A percentile compares a stretch with the other conserved stretches of the same genome.
Conservation (phyloP, 1,140 invertebrate genomes). For the Penaeus japonicus region DNA sequence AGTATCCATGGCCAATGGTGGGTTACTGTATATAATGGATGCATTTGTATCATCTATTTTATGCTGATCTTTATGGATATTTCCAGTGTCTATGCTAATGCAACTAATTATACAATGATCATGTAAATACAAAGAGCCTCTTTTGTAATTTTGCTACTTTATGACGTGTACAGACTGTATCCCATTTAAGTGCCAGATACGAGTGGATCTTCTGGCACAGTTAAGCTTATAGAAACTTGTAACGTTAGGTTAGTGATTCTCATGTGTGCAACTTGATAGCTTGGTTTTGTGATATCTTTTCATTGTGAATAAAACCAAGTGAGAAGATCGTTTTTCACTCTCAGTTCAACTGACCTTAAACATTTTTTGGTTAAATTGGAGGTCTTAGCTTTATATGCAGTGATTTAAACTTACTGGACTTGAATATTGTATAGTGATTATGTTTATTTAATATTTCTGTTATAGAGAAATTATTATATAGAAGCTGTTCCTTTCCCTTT, state of each 20-base stretch:
- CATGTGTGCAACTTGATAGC: constrained; percentile 37
- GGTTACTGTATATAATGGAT: constrained; percentile 6
- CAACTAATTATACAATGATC: constrained; percentile 22
- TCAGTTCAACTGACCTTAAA: not conserved
- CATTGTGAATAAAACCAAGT: constrained; percentile 38
- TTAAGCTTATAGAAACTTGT: not conserved
- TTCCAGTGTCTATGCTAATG: not conserved
- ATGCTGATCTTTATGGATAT: constrained; percentile 14
- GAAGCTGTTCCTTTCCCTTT: too few species aligned
- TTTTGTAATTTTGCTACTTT: constrained; percentile 57
- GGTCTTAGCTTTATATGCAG: constrained; percentile 37
- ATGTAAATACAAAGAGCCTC: constrained; percentile 44
- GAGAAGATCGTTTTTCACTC: constrained; percentile 18
- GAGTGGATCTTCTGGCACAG: not conserved
- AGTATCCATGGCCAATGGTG: not conserved
- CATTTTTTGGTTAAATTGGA: not conserved
- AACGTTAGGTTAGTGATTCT: constrained; percentile 48
- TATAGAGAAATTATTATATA: not conserved
- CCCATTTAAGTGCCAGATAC: constrained; percentile 24
- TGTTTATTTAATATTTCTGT: not conserved
- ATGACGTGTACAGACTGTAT: constrained; percentile 41
- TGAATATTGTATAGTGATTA: not conserved
- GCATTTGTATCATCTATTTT: constrained; percentile 45
- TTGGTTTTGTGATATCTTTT: constrained; percentile 50
- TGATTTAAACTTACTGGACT: not conserved